A percentile compares a stretch with the other conserved stretches of the same genome.
These are phyloP conservation scores for Catostylus mosaicus DNA, from an alignment of 30 jellyfish, hydroid and myxozoan genomes.

Conservation along the genomic window DNA sequence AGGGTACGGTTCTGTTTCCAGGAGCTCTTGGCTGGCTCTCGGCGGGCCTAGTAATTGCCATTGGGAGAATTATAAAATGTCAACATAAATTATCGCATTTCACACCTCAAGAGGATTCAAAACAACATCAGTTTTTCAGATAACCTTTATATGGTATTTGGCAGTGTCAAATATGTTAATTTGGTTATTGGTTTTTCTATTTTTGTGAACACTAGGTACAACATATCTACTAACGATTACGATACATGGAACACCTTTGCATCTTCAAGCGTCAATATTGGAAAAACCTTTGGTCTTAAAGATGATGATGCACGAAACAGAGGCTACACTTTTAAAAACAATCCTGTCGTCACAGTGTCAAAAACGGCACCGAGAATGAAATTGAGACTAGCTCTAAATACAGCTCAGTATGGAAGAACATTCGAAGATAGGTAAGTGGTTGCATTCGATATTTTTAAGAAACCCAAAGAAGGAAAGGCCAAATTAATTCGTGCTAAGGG, in stretches of 20 bases:
- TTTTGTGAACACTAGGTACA: constrained; percentile 53
- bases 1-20: too few relatives aligned
- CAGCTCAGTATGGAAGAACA: constrained; percentile 94
- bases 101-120: too few relatives aligned
- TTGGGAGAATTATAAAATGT: too few relatives aligned
- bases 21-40: too few relatives aligned
- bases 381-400: constrained; percentile 82
- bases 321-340: constrained; percentile 50
- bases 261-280: constrained; percentile 33
- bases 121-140: not conserved
- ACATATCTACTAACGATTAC: constrained; percentile 79
- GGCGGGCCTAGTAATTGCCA: too few relatives aligned
- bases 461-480: too few relatives aligned
- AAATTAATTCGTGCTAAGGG: too few relatives aligned
- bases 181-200: not conserved
- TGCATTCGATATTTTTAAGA: too few relatives aligned
- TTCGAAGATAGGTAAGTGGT: constrained; percentile 80
- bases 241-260: constrained; percentile 58
- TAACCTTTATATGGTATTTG: not conserved
- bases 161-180: not conserved
- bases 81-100: too few relatives aligned
- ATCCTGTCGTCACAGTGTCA: constrained; percentile 56
- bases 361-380: constrained; percentile 33
- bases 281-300: constrained; percentile 11
- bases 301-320: constrained; percentile 25